Conservation (phyloP, 1,140 invertebrate species). For the Cotesia vestalis region DNA sequence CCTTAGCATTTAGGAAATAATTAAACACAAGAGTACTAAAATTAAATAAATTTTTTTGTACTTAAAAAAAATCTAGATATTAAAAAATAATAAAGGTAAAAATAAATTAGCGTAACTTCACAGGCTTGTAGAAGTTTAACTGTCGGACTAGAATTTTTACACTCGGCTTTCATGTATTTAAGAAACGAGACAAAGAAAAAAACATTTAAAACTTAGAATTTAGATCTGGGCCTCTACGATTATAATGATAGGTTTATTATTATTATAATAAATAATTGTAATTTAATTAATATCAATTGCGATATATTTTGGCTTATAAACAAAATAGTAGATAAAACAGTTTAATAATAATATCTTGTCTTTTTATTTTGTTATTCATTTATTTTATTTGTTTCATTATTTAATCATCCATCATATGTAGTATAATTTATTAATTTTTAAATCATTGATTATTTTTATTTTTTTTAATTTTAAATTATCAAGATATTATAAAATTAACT, state of each 20-base stretch:
- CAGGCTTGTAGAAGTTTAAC: constrained; percentile 42
- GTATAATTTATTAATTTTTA: not conserved
- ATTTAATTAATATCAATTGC: constrained; percentile 16
- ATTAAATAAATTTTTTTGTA: constrained; percentile 55
- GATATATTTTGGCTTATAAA: constrained; percentile 3
- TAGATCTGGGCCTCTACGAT: not conserved
- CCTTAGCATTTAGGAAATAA: constrained; percentile 40
- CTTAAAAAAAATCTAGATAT: constrained; percentile 53
- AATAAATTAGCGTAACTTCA: constrained; percentile 43
- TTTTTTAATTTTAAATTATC: no score
- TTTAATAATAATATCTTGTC: not conserved
- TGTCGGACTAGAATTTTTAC: constrained; percentile 40
- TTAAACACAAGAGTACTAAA: constrained; percentile 49
- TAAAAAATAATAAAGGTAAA: constrained; percentile 46
- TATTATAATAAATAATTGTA: constrained; percentile 1
- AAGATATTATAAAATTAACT: no score
- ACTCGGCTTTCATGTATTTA: constrained; percentile 21
- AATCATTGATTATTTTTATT: not conserved
- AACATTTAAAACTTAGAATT: constrained; percentile 26
- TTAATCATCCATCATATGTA: not conserved
- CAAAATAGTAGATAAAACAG: not conserved
- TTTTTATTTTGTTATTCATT: not conserved
- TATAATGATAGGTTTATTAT: not conserved
- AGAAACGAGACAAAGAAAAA: constrained; percentile 22
- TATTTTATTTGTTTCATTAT: not conserved